A percentile compares a stretch with the other conserved stretches of the same genome.
phyloP scores from a whole-genome alignment of 2,797 vertebrate species.

The Xiphorhynchus erythropygius region DNA sequence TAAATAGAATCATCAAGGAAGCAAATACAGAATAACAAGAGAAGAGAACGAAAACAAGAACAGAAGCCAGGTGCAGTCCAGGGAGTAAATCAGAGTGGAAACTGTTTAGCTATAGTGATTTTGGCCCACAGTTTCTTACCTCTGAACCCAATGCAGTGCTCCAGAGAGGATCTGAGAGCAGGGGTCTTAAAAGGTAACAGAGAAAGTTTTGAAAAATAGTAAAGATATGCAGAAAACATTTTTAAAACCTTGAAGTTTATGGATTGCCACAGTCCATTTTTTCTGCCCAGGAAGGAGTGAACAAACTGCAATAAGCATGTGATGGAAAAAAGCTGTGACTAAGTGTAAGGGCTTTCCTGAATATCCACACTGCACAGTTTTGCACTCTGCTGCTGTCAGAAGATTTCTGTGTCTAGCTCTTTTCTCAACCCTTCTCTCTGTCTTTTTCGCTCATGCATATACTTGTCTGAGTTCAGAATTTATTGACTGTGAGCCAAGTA shows the following conservation, averaged over 20 bases:
- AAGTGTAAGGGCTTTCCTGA: not conserved
- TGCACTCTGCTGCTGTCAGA: not conserved
- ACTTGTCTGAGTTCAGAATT: not conserved
- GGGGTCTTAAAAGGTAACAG: not conserved
- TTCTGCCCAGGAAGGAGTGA: not conserved
- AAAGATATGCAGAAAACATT: not conserved
- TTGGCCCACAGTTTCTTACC: not conserved
- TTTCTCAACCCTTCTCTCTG: not conserved
- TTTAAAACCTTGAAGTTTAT: not conserved
- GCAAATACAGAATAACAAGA: not conserved
- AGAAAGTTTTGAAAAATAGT: not conserved
- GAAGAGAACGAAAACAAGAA: not conserved
- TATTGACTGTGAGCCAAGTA: not conserved
- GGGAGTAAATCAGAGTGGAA: not conserved
- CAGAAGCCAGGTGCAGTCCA: not conserved
- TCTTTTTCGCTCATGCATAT: not conserved
- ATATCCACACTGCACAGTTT: not conserved
- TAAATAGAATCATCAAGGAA: not conserved
- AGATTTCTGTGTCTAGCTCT: not conserved
- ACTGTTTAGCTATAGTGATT: not conserved
- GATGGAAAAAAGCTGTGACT: rapidly evolving
- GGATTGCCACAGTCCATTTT: not conserved
- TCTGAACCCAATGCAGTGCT: not conserved
- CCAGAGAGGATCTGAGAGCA: not conserved
- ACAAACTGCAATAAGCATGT: not conserved